phyloP scores from a whole-genome alignment of 2,888 invertebrate species.

The Apamea anceps region DNA sequence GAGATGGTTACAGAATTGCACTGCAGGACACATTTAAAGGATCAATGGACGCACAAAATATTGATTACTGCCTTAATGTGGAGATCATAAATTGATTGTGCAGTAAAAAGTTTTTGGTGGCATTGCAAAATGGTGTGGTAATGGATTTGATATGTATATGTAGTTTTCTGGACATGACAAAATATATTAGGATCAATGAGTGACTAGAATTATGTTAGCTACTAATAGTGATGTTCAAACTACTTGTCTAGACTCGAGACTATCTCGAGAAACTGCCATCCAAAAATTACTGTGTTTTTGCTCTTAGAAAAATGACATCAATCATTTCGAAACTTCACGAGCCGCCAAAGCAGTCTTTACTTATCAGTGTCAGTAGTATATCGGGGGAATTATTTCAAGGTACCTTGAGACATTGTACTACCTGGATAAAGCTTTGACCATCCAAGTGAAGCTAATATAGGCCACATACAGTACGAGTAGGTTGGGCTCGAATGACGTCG shows the following conservation, averaged over 20 bases:
- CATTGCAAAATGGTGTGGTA: neutral
- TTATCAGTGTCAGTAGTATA: neutral
- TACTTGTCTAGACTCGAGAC: neutral
- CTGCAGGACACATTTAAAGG: conserved; percentile 30
- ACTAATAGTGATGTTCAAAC: neutral
- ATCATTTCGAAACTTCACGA: neutral
- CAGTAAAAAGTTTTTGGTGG: neutral
- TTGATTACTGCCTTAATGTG: conserved; percentile 1
- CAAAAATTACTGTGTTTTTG: neutral
- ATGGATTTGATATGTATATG: neutral
- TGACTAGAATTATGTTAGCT: neutral
- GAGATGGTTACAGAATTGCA: no score
- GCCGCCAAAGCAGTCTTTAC: neutral
- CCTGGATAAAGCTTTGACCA: conserved; percentile 23
- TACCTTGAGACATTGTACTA: neutral
- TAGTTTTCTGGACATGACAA: neutral
- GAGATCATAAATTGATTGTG: neutral
- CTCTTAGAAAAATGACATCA: neutral
- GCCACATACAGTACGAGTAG: conserved; percentile 8
- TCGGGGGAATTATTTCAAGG: neutral
- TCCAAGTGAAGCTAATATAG: conserved; percentile 17
- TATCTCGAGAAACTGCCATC: neutral
- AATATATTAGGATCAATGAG: neutral
- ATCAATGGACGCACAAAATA: conserved; percentile 10
- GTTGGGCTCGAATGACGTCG: conserved; percentile 30